A percentile compares a stretch with the other conserved stretches of the same genome.
These are phyloP conservation scores for Volucella inflata DNA, from an alignment of 2,888 invertebrate species.

Conservation along the genomic window DNA sequence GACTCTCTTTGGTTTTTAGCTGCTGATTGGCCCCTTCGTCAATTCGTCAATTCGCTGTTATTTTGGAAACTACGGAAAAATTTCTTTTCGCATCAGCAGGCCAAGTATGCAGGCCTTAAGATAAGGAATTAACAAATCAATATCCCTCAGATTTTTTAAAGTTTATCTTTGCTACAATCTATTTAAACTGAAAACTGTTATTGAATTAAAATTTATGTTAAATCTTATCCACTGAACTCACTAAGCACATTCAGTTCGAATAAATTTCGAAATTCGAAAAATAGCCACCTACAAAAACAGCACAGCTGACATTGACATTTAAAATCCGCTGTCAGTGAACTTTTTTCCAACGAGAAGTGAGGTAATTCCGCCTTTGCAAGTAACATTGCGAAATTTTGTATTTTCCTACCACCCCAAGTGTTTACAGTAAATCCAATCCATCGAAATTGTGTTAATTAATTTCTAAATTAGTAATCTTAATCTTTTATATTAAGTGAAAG, in stretches of 20 bases:
- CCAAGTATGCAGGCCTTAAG: too few relatives aligned
- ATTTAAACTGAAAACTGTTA: background rate
- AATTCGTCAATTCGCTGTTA: too few relatives aligned
- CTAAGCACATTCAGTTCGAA: constrained; percentile 1
- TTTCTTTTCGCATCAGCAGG: too few relatives aligned
- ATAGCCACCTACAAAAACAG: constrained; percentile 15
- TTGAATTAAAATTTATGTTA: background rate
- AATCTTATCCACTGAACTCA: background rate
- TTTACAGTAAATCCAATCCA: constrained; percentile 9
- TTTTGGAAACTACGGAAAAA: too few relatives aligned
- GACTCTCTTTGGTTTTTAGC: too few relatives aligned
- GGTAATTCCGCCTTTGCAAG: constrained; percentile 34
- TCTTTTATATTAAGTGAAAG: constrained; percentile 14
- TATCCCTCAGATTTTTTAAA: too few relatives aligned
- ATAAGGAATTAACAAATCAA: too few relatives aligned
- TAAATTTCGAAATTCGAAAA: constrained; percentile 43
- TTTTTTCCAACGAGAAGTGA: constrained; percentile 21
- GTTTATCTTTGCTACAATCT: too few relatives aligned
- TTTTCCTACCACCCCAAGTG: background rate
- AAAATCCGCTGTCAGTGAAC: constrained; percentile 25
- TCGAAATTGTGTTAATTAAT: constrained; percentile 7
- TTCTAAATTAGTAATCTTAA: background rate
- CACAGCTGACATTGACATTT: constrained; percentile 45
- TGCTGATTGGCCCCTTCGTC: too few relatives aligned
- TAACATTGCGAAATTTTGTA: background rate